Base-by-base conservation (phyloP, 2,797 vertebrate genomes). In the Triplophysa bombifrons region DNA sequence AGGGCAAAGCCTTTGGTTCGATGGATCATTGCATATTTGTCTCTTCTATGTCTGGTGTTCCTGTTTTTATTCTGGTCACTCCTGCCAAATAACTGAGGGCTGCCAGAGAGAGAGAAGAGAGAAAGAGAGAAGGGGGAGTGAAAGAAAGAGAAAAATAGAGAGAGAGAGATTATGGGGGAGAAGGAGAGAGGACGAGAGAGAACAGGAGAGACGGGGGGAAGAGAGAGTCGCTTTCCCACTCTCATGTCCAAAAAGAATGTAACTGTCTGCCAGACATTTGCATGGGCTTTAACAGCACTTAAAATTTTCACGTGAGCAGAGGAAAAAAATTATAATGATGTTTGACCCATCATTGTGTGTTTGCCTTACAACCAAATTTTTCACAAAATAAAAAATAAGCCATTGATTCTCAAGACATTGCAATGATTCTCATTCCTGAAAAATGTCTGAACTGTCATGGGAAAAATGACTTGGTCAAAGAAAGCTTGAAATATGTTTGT, bases 21-120 rank as follows among this genome's bases (percentile, higher is more conserved):
- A 85, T 93, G 88, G 93, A 92, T 93, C 92, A 91, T 92, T 91
- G 89, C 87, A 88, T 90, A 91, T 90, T 90, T 93, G 91, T 91
- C 91, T 91, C 89, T 88, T 85, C 89, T 88, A 87, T 88, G 90
- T 93, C 91, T 93, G 93, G 91, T 88, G 89, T 90, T 89, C 88
- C 92, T 94, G 92, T 94, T 95, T 95, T 94, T 94, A 93, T 94
- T 94, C 92, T 93, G 92, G 92, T 94, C 93, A 92, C 90, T 93
- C 89, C 92, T 96, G 95, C 96, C 95, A 96, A 93, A 91, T 90
- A 82, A 89, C 88, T 86, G 86, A 90, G 84, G 75, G 89, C 82
- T 91, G 94, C 92, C 90, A 95, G 93, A 92, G 86, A 88, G 68
- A 87, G 87, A 90, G 90, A 87, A 76, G 76, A 79, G 61, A 85